phyloP scores from a whole-genome alignment of 1,140 invertebrate genomes.

The Drosophila ogumai region DNA sequence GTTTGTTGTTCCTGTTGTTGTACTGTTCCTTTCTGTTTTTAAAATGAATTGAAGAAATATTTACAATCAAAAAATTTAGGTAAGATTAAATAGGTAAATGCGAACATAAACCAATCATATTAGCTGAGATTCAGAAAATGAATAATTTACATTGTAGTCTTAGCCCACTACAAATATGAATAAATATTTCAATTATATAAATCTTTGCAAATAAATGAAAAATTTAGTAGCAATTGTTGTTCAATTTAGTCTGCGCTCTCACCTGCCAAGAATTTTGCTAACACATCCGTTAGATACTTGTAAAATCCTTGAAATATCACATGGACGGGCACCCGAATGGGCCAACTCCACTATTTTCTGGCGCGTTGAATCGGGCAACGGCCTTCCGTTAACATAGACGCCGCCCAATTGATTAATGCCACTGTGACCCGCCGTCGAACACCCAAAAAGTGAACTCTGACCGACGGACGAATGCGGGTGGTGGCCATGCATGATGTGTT shows the following conservation, averaged over 20 bases:
- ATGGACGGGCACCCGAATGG: conserved; percentile 97
- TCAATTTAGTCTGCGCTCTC: conserved; percentile 68
- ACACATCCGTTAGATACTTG: conserved; percentile 98
- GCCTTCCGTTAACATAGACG: conserved; percentile 98
- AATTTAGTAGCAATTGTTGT: neutral
- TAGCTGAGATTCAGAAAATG: too few relatives aligned
- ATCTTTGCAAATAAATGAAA: too few relatives aligned
- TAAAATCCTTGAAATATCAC: conserved; percentile 98
- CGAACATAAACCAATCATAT: too few relatives aligned
- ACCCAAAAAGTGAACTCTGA: conserved; percentile 89
- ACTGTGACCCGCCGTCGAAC: conserved; percentile 94
- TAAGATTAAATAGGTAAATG: too few relatives aligned
- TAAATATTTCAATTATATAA: too few relatives aligned
- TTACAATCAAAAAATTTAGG: too few relatives aligned
- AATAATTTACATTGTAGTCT: too few relatives aligned
- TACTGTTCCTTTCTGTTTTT: too few relatives aligned
- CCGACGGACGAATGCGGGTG: conserved; percentile 84
- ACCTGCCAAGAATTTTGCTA: conserved; percentile 98
- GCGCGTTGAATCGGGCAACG: conserved; percentile 97
- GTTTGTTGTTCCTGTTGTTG: too few relatives aligned
- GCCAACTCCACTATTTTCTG: conserved; percentile 99
- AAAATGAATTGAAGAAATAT: too few relatives aligned
- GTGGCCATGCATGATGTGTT: conserved; percentile 83
- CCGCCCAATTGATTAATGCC: conserved; percentile 99
- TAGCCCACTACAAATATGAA: too few relatives aligned